Evolutionary conservation across 2,113 vertebrate genomes (phyloP).

Genomic region (Jacana jacana): DNA sequence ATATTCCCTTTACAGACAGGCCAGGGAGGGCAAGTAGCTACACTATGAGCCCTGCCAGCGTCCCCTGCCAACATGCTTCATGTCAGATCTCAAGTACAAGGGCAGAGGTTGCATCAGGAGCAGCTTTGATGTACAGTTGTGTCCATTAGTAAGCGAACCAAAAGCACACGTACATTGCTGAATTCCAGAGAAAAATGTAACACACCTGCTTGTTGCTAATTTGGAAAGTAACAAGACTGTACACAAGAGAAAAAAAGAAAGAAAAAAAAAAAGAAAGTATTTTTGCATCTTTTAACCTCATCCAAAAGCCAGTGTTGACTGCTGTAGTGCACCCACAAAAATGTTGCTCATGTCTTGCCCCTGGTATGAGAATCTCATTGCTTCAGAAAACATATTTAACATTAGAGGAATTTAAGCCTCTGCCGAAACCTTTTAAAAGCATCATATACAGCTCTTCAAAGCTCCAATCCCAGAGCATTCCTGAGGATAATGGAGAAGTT

Average conservation of each 20-base stretch:
- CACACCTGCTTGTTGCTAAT: neutral
- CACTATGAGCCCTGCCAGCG: neutral
- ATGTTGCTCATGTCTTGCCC: neutral
- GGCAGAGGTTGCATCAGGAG: neutral
- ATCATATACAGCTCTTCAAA: constrained; percentile 9
- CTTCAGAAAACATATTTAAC: constrained; percentile 24
- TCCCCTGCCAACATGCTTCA: neutral
- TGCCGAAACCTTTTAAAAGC: constrained; percentile 31
- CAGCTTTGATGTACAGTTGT: rapidly evolving
- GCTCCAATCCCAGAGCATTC: constrained; percentile 13
- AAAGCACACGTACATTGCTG: neutral
- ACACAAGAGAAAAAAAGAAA: neutral
- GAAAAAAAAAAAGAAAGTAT: neutral
- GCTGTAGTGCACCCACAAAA: neutral
- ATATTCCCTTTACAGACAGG: neutral
- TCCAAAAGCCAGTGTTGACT: neutral
- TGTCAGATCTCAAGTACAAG: rapidly evolving
- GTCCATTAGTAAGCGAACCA: rapidly evolving
- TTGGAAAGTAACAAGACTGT: neutral
- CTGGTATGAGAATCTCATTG: neutral
- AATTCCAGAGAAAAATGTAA: neutral
- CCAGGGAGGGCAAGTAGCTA: neutral
- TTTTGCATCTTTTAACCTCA: neutral
- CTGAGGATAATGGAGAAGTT: constrained; percentile 47
- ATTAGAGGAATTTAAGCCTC: constrained; percentile 1